phyloP scores from a whole-genome alignment of 1,140 invertebrate genomes.

The Saccostrea glomerata region DNA sequence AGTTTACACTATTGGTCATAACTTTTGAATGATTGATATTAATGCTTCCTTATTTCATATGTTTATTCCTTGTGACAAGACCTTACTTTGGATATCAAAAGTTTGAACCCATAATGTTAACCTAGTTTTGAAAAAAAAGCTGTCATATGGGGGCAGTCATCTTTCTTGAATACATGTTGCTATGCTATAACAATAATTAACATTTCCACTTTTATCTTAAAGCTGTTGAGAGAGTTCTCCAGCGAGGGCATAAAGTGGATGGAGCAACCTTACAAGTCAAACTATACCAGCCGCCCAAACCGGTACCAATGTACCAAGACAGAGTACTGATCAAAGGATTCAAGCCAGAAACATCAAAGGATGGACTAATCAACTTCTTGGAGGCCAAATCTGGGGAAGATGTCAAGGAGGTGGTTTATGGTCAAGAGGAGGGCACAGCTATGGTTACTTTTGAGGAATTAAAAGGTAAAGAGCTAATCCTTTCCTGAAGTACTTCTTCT shows the following conservation, averaged over 20 bases:
- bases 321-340: conserved; percentile 51
- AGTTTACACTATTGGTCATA: too few relatives aligned
- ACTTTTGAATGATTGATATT: too few relatives aligned
- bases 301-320: conserved; percentile 46
- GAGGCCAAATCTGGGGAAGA: conserved; percentile 47
- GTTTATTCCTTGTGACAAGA: too few relatives aligned
- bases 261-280: conserved; percentile 14
- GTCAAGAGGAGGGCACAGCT: conserved; percentile 50
- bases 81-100: too few relatives aligned
- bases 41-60: too few relatives aligned
- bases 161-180: not conserved
- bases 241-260: conserved; percentile 32
- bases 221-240: conserved; percentile 39
- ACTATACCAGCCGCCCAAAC: conserved; percentile 54
- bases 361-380: conserved; percentile 51
- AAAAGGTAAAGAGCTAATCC: too few relatives aligned
- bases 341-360: conserved; percentile 46
- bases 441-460: conserved; percentile 54
- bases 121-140: too few relatives aligned
- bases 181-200: not conserved
- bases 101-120: too few relatives aligned
- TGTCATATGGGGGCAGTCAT: too few relatives aligned
- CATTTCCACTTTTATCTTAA: not conserved
- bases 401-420: conserved; percentile 44
- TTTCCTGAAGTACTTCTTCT: too few relatives aligned